Conservation (phyloP, 2,888 invertebrate genomes). For the Margaritifera margaritifera region DNA sequence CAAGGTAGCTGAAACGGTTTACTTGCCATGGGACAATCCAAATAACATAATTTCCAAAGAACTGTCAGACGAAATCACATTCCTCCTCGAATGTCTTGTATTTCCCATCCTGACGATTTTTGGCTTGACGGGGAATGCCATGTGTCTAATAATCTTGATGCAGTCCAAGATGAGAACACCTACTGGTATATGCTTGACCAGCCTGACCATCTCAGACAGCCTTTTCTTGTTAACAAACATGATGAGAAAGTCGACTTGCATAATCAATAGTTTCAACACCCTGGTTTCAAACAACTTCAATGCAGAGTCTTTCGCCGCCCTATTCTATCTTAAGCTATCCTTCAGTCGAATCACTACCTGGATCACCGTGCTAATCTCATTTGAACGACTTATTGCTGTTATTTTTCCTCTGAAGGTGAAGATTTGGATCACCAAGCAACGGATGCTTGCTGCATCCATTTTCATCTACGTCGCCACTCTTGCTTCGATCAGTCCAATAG, state of each 20-base stretch:
- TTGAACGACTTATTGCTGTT: constrained; percentile 41
- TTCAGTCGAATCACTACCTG: constrained; percentile 39
- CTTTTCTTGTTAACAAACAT: constrained; percentile 38
- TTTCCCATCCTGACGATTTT: constrained; percentile 37
- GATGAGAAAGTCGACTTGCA: constrained; percentile 33
- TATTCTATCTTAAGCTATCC: constrained; percentile 32
- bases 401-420: constrained; percentile 38
- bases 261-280: constrained; percentile 29
- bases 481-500: constrained; percentile 16
- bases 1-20: not conserved
- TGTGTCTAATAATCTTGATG: constrained; percentile 32
- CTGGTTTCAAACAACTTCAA: constrained; percentile 16
- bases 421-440: constrained; percentile 21
- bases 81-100: constrained; percentile 33
- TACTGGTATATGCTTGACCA: constrained; percentile 27
- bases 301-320: constrained; percentile 30
- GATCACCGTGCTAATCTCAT: constrained; percentile 34
- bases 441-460: constrained; percentile 30
- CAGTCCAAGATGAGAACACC: constrained; percentile 6
- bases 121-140: constrained; percentile 30
- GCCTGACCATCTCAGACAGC: constrained; percentile 34
- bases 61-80: constrained; percentile 25
- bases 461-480: constrained; percentile 28
- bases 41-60: constrained; percentile 33
- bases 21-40: constrained; percentile 39